A percentile compares a stretch with the other conserved stretches of the same genome.
Evolutionary conservation across 92 coral and sea anemone genomes (phyloP).

Genomic region (Porites evermanni): DNA sequence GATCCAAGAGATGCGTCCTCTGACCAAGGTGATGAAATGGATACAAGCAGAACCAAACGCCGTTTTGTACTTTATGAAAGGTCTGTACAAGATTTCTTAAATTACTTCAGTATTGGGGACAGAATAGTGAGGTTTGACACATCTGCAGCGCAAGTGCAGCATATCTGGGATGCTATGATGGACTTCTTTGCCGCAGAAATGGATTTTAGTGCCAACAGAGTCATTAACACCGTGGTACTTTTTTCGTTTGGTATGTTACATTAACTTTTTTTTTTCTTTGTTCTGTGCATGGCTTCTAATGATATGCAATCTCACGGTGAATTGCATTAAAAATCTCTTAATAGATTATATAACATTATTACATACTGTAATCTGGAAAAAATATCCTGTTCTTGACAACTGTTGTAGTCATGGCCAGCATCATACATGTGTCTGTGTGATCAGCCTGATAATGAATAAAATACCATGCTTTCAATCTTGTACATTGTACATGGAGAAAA

Average conservation of each 20-base stretch:
- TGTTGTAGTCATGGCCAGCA: too few species aligned
- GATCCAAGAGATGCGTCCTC: slow-evolving; percentile 63
- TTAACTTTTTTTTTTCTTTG: not conserved
- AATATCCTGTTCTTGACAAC: too few species aligned
- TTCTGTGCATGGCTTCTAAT: not conserved
- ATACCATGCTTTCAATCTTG: too few species aligned
- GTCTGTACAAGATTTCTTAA: slow-evolving; percentile 80
- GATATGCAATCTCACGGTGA: not conserved
- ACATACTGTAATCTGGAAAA: too few species aligned
- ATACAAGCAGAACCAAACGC: slow-evolving; percentile 81
- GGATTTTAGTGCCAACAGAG: slow-evolving; percentile 81
- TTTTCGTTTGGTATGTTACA: slow-evolving; percentile 78
- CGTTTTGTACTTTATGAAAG: slow-evolving; percentile 80
- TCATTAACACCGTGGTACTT: slow-evolving; percentile 78
- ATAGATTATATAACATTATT: too few species aligned
- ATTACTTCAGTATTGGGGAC: slow-evolving; percentile 66
- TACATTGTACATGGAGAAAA: too few species aligned
- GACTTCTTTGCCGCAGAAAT: slow-evolving; percentile 93
- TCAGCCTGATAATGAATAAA: too few species aligned
- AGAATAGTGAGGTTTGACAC: slow-evolving; percentile 83
- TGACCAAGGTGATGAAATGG: slow-evolving; percentile 90
- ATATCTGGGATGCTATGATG: slow-evolving; percentile 87
- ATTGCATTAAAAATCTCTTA: too few species aligned
- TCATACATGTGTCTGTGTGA: too few species aligned
- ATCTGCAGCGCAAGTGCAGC: slow-evolving; percentile 80